These are phyloP conservation scores for Erythrocercus mccallii DNA, from an alignment of 2,113 vertebrate species.

Conservation along the genomic window DNA sequence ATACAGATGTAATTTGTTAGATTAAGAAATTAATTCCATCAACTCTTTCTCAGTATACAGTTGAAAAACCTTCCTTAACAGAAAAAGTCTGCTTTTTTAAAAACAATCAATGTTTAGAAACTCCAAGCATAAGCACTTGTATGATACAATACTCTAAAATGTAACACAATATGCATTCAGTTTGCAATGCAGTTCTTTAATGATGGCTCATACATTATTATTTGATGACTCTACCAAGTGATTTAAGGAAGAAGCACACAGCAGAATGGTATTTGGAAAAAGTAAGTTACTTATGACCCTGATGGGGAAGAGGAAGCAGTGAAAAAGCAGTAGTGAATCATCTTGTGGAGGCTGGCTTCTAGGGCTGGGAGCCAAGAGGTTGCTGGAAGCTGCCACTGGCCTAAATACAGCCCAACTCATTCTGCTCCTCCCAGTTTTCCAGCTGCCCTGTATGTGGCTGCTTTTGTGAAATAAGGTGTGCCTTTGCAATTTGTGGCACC, in stretches of 20 bases:
- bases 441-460: not conserved
- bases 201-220: not conserved
- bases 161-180: not conserved
- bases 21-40: conserved; percentile 54
- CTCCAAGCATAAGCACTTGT: not conserved
- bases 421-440: not conserved
- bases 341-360: not conserved
- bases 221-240: not conserved
- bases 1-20: not conserved
- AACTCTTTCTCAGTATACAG: not conserved
- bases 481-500: not conserved
- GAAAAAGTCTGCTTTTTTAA: conserved; percentile 56
- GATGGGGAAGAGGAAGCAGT: not conserved
- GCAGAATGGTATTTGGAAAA: not conserved
- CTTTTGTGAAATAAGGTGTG: not conserved
- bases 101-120: conserved; percentile 57
- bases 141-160: not conserved
- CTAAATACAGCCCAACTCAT: not conserved
- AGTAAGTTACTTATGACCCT: not conserved
- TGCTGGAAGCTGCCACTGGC: not conserved
- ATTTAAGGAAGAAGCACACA: not conserved
- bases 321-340: not conserved
- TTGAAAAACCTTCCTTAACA: conserved; percentile 31
- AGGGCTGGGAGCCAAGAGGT: not conserved
- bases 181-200: not conserved